These are phyloP conservation scores for Rhyacophila evoluta DNA, from an alignment of 2,888 invertebrate genomes.

Conservation along the genomic window DNA sequence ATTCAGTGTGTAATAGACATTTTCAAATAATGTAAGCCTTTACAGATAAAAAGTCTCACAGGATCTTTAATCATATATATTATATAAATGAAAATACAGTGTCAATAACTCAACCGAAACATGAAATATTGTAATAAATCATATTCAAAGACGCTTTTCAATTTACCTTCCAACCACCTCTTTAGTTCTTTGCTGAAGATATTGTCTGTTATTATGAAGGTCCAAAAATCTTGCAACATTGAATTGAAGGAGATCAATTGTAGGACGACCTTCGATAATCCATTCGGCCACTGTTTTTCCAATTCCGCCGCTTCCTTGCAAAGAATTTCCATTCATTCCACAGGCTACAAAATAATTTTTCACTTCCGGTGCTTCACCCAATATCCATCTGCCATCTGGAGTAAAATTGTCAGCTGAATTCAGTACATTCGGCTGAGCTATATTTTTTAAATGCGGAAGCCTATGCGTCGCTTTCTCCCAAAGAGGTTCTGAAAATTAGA, in stretches of 20 bases:
- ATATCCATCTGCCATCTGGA: constrained; percentile 77
- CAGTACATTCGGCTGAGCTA: constrained; percentile 67
- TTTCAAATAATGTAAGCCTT: too few species aligned
- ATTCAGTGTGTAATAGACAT: too few species aligned
- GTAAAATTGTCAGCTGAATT: constrained; percentile 80
- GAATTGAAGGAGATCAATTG: constrained; percentile 72
- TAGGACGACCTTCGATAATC: constrained; percentile 75
- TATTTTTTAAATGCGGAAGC: constrained; percentile 69
- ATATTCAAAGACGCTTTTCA: too few species aligned
- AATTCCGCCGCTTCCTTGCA: constrained; percentile 79
- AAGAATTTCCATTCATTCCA: constrained; percentile 78
- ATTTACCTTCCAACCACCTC: constrained; percentile 74
- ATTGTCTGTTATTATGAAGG: constrained; percentile 74
- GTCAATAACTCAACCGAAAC: too few species aligned
- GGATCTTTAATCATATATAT: too few species aligned
- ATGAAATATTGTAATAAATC: too few species aligned
- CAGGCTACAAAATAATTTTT: constrained; percentile 80
- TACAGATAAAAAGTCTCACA: too few species aligned
- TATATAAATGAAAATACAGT: too few species aligned
- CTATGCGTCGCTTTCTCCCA: constrained; percentile 70
- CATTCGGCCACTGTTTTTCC: constrained; percentile 78
- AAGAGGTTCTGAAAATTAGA: constrained; percentile 61
- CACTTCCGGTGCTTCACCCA: constrained; percentile 77
- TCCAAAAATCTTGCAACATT: constrained; percentile 76
- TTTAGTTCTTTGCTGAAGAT: constrained; percentile 73